Conservation (phyloP, 1,140 invertebrate species). For the Sipha flava region DNA sequence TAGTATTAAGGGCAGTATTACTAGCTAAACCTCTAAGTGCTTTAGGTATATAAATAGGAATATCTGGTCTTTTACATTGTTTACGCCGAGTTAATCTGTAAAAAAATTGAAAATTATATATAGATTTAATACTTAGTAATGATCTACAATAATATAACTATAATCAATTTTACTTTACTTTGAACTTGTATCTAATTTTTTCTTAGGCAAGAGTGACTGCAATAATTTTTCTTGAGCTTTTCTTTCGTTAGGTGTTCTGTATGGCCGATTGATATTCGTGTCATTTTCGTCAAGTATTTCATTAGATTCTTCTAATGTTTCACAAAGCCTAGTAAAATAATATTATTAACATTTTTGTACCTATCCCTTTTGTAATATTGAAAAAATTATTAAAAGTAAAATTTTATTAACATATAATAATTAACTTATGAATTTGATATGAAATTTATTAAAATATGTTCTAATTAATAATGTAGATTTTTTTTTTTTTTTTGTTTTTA, state of each 20-base stretch:
- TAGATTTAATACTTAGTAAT: too few species aligned
- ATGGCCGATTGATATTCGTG: not conserved
- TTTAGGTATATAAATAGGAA: slow-evolving; percentile 66
- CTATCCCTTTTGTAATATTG: not conserved
- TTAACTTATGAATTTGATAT: too few species aligned
- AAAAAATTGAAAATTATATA: not conserved
- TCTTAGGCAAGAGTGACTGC: not conserved
- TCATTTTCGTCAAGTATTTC: not conserved
- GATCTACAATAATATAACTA: not conserved
- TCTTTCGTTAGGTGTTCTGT: slow-evolving; percentile 8
- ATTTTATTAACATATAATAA: too few species aligned
- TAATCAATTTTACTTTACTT: not conserved
- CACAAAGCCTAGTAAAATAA: not conserved
- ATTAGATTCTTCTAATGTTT: not conserved
- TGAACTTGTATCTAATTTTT: not conserved
- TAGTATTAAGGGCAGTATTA: not conserved
- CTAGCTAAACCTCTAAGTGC: slow-evolving; percentile 44
- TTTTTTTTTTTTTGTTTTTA: too few species aligned
- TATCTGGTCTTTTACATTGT: slow-evolving; percentile 55
- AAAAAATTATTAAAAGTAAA: too few species aligned
- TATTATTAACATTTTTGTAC: not conserved
- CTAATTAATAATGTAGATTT: too few species aligned
- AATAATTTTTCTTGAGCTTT: slow-evolving; percentile 5
- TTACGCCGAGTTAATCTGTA: not conserved
- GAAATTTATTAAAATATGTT: too few species aligned